Evolutionary conservation across 2,888 invertebrate genomes (phyloP).

Genomic region (Odiellus spinosus): DNA sequence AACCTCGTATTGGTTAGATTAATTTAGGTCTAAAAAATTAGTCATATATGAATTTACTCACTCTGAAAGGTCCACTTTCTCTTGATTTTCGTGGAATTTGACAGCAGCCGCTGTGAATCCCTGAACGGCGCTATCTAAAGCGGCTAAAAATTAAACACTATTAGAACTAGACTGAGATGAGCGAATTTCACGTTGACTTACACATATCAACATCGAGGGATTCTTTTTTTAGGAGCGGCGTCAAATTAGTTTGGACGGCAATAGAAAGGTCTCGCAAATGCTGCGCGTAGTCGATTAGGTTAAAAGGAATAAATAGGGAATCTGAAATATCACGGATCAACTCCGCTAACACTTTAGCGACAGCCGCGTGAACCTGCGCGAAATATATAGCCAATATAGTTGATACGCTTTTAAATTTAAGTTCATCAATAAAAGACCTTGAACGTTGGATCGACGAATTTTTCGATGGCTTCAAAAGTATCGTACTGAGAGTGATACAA

Average conservation of each 20-base stretch:
- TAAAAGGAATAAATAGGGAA: slow-evolving; percentile 31
- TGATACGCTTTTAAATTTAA: no score
- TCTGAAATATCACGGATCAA: slow-evolving; percentile 29
- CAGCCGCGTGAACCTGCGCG: slow-evolving; percentile 26
- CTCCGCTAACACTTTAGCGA: slow-evolving; percentile 29
- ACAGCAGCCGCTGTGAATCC: slow-evolving; percentile 19
- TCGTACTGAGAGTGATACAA: slow-evolving; percentile 34
- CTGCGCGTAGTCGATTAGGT: slow-evolving; percentile 26
- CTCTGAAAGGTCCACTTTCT: slow-evolving; percentile 18
- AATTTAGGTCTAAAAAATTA: no score
- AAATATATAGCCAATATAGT: no score
- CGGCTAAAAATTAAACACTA: not conserved
- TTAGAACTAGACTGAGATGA: no score
- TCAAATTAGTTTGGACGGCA: not conserved
- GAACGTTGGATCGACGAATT: slow-evolving; percentile 21
- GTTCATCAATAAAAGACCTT: no score
- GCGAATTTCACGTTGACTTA: no score
- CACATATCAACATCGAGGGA: no score
- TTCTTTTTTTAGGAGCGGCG: no score
- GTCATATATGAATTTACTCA: no score
- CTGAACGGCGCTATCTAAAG: slow-evolving; percentile 16
- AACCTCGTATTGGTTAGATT: no score
- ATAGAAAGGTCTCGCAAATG: slow-evolving; percentile 18
- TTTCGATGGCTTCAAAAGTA: slow-evolving; percentile 27
- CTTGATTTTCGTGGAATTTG: slow-evolving; percentile 19